Evolutionary conservation across 2,888 invertebrate species (phyloP).

Genomic region (Bibio marci): DNA sequence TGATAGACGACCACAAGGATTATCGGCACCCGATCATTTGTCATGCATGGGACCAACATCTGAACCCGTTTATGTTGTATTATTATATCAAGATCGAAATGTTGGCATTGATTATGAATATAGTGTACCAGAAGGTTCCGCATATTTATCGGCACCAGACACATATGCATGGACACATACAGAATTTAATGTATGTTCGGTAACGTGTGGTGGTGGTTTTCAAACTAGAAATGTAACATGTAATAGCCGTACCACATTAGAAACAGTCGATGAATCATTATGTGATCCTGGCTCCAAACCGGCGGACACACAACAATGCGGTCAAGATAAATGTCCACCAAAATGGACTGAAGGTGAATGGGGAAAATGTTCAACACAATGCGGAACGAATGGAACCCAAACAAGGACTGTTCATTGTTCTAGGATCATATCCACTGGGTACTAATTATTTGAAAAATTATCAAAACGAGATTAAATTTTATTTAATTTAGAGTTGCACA

Average conservation of each 20-base stretch:
- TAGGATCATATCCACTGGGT: constrained; percentile 56
- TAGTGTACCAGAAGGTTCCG: constrained; percentile 60
- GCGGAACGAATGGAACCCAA: constrained; percentile 58
- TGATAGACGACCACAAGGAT: constrained; percentile 62
- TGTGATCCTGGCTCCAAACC: constrained; percentile 69
- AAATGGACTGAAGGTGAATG: constrained; percentile 65
- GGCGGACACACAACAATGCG: constrained; percentile 50
- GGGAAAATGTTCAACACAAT: constrained; percentile 66
- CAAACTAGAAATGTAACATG: constrained; percentile 68
- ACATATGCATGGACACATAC: constrained; percentile 65
- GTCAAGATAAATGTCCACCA: constrained; percentile 57
- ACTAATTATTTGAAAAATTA: constrained; percentile 5
- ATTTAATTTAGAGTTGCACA: constrained; percentile 34
- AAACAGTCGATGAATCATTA: constrained; percentile 52
- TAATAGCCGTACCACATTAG: constrained; percentile 52
- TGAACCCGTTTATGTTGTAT: constrained; percentile 72
- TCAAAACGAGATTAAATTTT: not conserved
- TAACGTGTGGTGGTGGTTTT: constrained; percentile 79
- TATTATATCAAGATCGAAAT: constrained; percentile 66
- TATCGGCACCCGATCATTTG: constrained; percentile 70
- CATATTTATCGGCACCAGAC: constrained; percentile 45
- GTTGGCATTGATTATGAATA: constrained; percentile 81
- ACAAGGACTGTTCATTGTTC: constrained; percentile 62
- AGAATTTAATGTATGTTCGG: constrained; percentile 59
- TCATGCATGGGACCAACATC: constrained; percentile 73